Conservation (phyloP, 2,113 vertebrate species). For the Rhea pennata region DNA sequence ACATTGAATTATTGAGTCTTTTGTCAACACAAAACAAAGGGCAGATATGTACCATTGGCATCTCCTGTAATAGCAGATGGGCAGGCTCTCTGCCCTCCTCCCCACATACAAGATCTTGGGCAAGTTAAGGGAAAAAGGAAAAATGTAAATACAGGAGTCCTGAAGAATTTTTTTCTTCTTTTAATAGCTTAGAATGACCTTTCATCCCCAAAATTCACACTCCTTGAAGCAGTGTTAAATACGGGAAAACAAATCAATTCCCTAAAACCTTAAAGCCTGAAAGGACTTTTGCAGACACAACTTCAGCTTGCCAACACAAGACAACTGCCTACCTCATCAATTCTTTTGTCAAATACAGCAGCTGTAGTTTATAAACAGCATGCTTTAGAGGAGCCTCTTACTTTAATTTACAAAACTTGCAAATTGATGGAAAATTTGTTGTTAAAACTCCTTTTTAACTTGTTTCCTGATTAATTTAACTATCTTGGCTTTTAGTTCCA, state of each 20-base stretch:
- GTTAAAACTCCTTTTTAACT: background rate
- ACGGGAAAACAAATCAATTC: background rate
- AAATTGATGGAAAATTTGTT: slow-evolving; percentile 13
- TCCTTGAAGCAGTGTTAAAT: background rate
- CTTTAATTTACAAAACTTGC: slow-evolving; percentile 13
- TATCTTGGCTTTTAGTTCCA: slow-evolving; percentile 5
- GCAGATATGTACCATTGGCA: background rate
- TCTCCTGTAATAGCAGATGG: background rate
- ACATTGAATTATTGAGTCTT: background rate
- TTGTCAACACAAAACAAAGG: background rate
- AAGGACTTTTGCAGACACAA: background rate
- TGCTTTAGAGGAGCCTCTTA: background rate
- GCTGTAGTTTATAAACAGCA: background rate
- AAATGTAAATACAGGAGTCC: background rate
- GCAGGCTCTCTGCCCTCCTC: background rate
- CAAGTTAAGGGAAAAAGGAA: background rate
- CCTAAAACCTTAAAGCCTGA: background rate
- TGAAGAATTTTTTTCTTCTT: background rate
- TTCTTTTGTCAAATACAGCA: background rate
- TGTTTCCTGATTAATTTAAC: slow-evolving; percentile 18
- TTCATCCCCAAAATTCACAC: background rate
- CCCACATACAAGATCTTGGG: background rate
- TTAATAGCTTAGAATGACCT: background rate
- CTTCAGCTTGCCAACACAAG: background rate
- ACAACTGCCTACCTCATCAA: background rate